phyloP scores from a whole-genome alignment of 1,140 invertebrate species.

The Paraescarpia echinospica region DNA sequence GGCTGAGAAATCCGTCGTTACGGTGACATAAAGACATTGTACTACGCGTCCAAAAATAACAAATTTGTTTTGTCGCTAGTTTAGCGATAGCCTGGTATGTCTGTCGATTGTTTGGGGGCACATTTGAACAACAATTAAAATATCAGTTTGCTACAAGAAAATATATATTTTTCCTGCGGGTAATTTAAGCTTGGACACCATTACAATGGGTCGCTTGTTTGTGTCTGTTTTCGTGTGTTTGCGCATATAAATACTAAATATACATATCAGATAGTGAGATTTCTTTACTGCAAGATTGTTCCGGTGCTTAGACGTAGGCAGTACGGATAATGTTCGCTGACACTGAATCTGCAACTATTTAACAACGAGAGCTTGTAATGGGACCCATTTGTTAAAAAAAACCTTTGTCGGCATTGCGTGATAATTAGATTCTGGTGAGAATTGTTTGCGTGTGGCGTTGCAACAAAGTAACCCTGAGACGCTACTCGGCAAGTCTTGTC shows the following conservation, averaged over 20 bases:
- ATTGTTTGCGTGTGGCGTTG: not conserved
- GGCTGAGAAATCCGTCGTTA: not conserved
- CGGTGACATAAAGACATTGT: not conserved
- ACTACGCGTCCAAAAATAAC: not conserved
- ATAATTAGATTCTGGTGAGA: not conserved
- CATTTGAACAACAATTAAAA: not conserved
- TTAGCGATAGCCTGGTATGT: not conserved
- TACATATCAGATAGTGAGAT: not conserved
- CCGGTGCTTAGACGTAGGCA: not conserved
- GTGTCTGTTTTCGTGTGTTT: not conserved
- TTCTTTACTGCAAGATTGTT: not conserved
- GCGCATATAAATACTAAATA: not conserved
- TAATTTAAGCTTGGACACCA: not conserved
- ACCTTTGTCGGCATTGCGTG: not conserved
- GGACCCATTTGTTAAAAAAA: not conserved
- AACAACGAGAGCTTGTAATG: slow-evolving; percentile 1
- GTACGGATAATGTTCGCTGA: not conserved
- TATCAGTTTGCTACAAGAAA: slow-evolving; percentile 6
- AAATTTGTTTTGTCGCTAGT: not conserved
- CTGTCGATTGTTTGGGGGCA: not conserved
- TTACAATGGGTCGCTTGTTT: not conserved
- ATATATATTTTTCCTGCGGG: not conserved
- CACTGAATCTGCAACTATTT: not conserved
- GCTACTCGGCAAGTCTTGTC: no score
- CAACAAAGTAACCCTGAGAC: not conserved